A percentile compares a stretch with the other conserved stretches of the same genome.
Conservation (phyloP, 2,113 vertebrate species). For the Gambusia holbrooki region DNA sequence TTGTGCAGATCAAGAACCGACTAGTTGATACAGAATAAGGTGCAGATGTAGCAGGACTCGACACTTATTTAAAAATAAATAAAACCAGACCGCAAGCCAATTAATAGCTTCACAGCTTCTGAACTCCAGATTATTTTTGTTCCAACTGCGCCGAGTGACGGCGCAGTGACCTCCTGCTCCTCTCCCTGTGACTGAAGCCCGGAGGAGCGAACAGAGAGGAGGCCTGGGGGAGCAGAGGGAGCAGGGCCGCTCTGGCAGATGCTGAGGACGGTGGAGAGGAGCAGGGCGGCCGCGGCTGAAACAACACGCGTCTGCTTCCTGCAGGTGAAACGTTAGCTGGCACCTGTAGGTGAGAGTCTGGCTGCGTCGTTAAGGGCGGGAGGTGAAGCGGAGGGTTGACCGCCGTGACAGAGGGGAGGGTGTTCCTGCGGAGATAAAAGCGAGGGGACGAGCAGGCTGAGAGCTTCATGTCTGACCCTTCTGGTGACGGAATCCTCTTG, state of each 20-base stretch:
- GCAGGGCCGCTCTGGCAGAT: not conserved
- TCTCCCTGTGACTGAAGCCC: conserved; percentile 9
- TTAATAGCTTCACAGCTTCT: not conserved
- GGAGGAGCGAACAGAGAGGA: conserved; percentile 29
- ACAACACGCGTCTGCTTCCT: conserved; percentile 24
- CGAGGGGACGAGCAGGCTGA: not conserved
- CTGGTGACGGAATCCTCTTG: not conserved
- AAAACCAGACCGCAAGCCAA: not conserved
- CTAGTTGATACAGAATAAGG: not conserved
- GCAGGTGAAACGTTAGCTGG: not conserved
- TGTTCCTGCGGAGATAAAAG: conserved; percentile 50
- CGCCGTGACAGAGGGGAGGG: conserved; percentile 45
- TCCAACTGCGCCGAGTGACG: conserved; percentile 59
- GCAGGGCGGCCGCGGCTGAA: conserved; percentile 42
- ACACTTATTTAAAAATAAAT: not conserved
- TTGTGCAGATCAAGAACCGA: not conserved
- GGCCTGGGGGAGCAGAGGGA: conserved; percentile 22
- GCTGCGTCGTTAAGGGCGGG: conserved; percentile 34
- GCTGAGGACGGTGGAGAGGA: conserved; percentile 22
- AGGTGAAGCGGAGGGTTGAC: conserved; percentile 49
- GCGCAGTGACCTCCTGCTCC: conserved; percentile 19
- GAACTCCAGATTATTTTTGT: conserved; percentile 12
- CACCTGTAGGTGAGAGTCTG: conserved; percentile 32
- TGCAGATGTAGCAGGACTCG: not conserved
- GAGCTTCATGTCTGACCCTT: conserved; percentile 17